phyloP scores from a whole-genome alignment of 2,797 vertebrate genomes.

The Pangasius macronema region DNA sequence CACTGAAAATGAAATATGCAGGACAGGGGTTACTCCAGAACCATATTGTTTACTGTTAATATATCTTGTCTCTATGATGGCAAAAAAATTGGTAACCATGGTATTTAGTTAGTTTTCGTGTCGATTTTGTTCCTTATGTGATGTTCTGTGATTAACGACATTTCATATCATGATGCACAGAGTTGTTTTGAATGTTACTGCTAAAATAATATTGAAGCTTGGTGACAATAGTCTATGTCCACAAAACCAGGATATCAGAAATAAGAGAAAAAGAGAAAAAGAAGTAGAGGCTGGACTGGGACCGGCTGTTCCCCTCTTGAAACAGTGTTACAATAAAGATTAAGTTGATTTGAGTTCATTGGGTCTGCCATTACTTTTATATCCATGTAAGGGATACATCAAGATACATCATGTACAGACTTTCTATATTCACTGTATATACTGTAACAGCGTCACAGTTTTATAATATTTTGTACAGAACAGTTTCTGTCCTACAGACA shows the following conservation, averaged over 20 bases:
- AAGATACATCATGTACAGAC: background rate
- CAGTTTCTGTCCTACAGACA: constrained; percentile 21
- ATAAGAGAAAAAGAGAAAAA: background rate
- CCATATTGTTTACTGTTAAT: background rate
- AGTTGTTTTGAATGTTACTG: background rate
- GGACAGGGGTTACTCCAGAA: background rate
- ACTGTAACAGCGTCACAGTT: constrained; percentile 18
- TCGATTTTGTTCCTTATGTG: background rate
- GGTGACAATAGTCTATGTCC: too few species aligned
- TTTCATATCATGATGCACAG: background rate
- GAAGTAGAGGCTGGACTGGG: background rate
- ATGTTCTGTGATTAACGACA: background rate
- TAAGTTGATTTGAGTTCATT: background rate
- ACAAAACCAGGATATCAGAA: background rate
- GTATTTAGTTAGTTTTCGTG: background rate
- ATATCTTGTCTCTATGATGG: background rate
- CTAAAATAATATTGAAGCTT: background rate
- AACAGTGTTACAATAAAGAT: background rate
- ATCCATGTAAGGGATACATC: too few species aligned
- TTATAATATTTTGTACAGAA: constrained; percentile 12
- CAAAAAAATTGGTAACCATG: background rate
- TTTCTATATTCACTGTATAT: background rate
- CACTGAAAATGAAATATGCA: background rate
- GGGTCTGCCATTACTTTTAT: background rate
- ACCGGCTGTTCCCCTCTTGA: background rate